A percentile compares a stretch with the other conserved stretches of the same genome.
These are phyloP conservation scores for Sphecodes monilicornis DNA, from an alignment of 2,888 invertebrate genomes.

Conservation along the genomic window DNA sequence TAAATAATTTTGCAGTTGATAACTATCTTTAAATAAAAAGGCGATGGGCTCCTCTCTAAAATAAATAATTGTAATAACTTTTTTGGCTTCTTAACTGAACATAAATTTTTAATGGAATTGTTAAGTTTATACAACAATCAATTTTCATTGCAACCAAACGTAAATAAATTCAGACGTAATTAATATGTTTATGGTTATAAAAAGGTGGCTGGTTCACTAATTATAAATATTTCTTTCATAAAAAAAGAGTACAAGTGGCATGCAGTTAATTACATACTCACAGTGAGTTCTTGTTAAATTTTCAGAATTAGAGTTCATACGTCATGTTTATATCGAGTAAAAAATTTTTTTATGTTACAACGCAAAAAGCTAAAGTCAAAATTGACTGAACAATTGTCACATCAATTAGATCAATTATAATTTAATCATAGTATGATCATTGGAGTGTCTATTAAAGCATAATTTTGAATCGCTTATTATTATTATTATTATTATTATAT, in stretches of 20 bases:
- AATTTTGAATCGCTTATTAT: background rate
- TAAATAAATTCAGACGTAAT: background rate
- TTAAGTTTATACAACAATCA: background rate
- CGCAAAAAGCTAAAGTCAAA: background rate
- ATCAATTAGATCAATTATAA: too few relatives aligned
- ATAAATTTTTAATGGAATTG: background rate
- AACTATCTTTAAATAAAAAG: background rate
- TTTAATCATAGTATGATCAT: too few relatives aligned
- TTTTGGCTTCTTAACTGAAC: background rate
- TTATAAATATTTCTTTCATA: background rate
- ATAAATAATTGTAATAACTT: background rate
- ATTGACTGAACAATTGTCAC: background rate
- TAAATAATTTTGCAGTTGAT: too few relatives aligned
- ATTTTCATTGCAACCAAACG: background rate
- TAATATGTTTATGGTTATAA: background rate
- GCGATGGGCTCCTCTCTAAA: background rate
- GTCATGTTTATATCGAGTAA: background rate
- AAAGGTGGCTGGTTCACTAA: background rate
- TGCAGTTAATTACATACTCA: background rate
- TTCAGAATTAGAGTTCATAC: background rate
- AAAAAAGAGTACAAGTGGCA: background rate
- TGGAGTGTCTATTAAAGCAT: background rate
- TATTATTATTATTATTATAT: background rate
- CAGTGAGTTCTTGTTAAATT: background rate
- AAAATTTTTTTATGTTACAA: background rate